Evolutionary conservation across 2,113 vertebrate genomes (phyloP).

Genomic region (Elgaria multicarinata): DNA sequence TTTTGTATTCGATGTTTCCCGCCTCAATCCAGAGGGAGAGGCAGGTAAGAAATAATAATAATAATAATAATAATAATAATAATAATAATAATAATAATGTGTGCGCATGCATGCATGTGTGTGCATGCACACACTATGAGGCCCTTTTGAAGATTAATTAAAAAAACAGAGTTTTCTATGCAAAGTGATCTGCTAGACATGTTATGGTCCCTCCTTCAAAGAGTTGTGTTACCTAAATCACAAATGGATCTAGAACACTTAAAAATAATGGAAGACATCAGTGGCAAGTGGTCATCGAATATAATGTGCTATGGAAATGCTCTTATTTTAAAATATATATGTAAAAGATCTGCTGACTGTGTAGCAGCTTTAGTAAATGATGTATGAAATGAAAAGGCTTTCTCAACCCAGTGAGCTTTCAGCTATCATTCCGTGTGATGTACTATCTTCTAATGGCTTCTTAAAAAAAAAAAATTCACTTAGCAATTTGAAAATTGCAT

Average conservation of each 20-base stretch:
- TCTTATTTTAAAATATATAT: slow-evolving; percentile 63
- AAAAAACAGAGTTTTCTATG: background rate
- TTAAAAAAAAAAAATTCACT: slow-evolving; percentile 28
- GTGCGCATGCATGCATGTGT: too few relatives aligned
- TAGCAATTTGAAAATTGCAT: slow-evolving; percentile 71
- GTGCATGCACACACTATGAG: background rate
- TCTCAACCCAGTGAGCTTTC: slow-evolving; percentile 70
- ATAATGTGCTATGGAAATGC: slow-evolving; percentile 47
- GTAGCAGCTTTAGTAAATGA: slow-evolving; percentile 72
- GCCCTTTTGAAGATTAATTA: background rate
- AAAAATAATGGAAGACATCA: slow-evolving; percentile 35
- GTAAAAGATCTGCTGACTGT: slow-evolving; percentile 68
- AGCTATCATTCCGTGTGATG: slow-evolving; percentile 63
- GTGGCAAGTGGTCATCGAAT: slow-evolving; percentile 52
- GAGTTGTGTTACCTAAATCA: background rate
- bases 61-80: too few relatives aligned
- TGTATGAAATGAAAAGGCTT: slow-evolving; percentile 73
- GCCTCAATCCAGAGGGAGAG: too few relatives aligned
- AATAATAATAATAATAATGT: too few relatives aligned
- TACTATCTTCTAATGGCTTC: slow-evolving; percentile 69
- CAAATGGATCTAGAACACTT: slow-evolving; percentile 41
- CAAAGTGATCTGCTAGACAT: background rate
- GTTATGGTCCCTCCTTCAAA: background rate
- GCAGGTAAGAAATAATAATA: too few relatives aligned
- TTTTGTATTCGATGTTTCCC: too few relatives aligned